Percentiles rank a stretch among this genome's conserved stretches.
phyloP scores from a whole-genome alignment of 2,888 invertebrate species.

The Monopis laevigella region DNA sequence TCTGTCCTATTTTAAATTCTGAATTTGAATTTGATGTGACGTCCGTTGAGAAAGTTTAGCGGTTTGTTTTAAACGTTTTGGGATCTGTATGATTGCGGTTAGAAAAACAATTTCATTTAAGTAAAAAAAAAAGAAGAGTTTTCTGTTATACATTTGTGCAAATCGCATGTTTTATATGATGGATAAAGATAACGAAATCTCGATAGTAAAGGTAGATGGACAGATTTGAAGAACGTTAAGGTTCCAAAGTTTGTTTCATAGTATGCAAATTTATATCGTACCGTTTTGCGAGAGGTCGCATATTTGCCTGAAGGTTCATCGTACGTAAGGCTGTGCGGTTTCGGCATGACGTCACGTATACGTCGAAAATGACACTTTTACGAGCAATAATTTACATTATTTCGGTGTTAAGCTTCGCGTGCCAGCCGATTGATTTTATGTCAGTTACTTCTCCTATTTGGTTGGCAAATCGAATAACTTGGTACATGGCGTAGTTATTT shows the following conservation, averaged over 20 bases:
- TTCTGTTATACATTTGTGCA: conserved; percentile 1
- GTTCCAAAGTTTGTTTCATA: conserved; percentile 24
- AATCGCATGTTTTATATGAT: conserved; percentile 8
- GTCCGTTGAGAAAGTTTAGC: conserved; percentile 22
- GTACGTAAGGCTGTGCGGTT: conserved; percentile 10
- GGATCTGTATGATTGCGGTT: background rate
- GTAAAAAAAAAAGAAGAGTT: too few relatives aligned
- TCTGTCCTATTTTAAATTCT: conserved; percentile 60
- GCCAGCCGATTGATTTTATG: conserved; percentile 63
- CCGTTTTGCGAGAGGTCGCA: conserved; percentile 24
- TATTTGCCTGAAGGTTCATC: conserved; percentile 19
- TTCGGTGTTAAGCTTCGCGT: conserved; percentile 62
- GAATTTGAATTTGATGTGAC: conserved; percentile 39
- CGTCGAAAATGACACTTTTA: conserved; percentile 65
- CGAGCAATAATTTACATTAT: conserved; percentile 65
- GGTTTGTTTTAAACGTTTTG: conserved; percentile 2
- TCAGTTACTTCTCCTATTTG: conserved; percentile 59
- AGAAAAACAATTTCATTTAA: background rate
- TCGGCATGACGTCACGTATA: conserved; percentile 55
- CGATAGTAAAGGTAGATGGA: conserved; percentile 8
- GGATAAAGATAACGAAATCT: background rate
- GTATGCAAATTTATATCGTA: conserved; percentile 27
- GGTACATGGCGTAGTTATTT: conserved; percentile 55
- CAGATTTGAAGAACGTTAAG: conserved; percentile 18
- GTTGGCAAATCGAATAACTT: conserved; percentile 59